A percentile compares a stretch with the other conserved stretches of the same genome.
These are phyloP conservation scores for Cydia strobilella DNA, from an alignment of 1,140 invertebrate genomes.

Conservation along the genomic window DNA sequence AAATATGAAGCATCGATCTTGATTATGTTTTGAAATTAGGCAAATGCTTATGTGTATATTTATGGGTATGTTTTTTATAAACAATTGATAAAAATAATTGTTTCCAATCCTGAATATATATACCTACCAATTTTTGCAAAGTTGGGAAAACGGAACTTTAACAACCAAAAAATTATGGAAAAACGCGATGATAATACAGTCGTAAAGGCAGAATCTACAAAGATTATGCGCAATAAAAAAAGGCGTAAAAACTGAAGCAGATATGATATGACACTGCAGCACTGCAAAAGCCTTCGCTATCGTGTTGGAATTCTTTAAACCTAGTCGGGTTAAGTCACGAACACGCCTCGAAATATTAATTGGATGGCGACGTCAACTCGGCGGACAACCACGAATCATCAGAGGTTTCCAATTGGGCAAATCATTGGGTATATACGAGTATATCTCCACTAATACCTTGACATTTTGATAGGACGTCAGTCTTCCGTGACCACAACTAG, in stretches of 20 bases:
- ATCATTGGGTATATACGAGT: too few relatives aligned
- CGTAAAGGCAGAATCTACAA: background rate
- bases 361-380: background rate
- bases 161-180: too few relatives aligned
- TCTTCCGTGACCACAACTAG: too few relatives aligned
- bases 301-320: constrained; percentile 21
- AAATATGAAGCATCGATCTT: background rate
- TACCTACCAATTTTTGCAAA: too few relatives aligned
- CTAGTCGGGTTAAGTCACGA: constrained; percentile 24
- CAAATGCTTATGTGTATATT: background rate
- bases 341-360: constrained; percentile 29
- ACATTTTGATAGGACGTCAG: too few relatives aligned
- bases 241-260: background rate
- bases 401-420: too few relatives aligned
- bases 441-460: too few relatives aligned
- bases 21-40: background rate
- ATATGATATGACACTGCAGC: background rate
- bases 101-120: too few relatives aligned
- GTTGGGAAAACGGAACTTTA: too few relatives aligned
- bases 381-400: background rate
- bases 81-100: too few relatives aligned
- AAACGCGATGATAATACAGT: too few relatives aligned
- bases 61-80: background rate
- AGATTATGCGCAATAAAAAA: background rate
- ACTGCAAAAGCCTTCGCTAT: constrained; percentile 15